Conservation (phyloP, 2,113 vertebrate species). For the Pampusana beccarii region DNA sequence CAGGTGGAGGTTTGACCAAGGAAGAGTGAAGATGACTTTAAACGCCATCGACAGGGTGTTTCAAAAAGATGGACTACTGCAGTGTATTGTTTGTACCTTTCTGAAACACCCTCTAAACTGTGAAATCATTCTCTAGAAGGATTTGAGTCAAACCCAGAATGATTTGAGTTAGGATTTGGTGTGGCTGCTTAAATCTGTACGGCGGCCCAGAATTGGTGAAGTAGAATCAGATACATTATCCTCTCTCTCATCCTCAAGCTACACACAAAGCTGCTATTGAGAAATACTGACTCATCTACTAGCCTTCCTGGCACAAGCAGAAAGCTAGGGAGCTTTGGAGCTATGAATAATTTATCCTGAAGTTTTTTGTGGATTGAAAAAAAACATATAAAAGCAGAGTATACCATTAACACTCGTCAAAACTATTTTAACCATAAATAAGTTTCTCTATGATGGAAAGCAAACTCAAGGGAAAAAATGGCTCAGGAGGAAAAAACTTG, state of each 20-base stretch:
- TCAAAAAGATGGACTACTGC: too few relatives aligned
- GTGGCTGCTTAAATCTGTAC: neutral
- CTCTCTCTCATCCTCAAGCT: neutral
- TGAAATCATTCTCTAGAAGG: neutral
- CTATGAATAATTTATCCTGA: neutral
- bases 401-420: neutral
- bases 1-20: neutral
- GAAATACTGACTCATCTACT: neutral
- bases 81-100: too few relatives aligned
- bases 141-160: neutral
- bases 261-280: neutral
- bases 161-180: neutral
- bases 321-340: neutral
- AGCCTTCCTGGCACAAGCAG: neutral
- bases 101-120: neutral
- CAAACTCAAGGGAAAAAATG: neutral
- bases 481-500: neutral
- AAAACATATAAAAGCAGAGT: neutral
- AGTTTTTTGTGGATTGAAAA: neutral
- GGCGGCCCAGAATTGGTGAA: neutral
- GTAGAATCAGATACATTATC: neutral
- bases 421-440: neutral
- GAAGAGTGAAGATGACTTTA: neutral
- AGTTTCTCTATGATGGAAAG: neutral
- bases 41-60: neutral